Base-by-base conservation (phyloP, 2,888 invertebrate species). In the Thymelicus acteon region DNA sequence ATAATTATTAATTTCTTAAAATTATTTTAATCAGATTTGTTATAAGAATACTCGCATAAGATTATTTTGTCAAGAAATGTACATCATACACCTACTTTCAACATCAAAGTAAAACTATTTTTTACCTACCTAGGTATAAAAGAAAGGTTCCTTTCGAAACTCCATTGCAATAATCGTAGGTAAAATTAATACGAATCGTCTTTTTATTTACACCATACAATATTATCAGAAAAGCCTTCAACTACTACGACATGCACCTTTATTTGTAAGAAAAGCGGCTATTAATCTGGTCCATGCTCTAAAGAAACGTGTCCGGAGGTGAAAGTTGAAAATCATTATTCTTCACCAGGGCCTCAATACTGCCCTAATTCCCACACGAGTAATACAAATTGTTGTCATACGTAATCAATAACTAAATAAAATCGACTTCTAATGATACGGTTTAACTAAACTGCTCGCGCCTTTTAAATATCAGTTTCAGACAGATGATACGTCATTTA, bases 381-480 rank as follows among this genome's bases (percentile, higher is more conserved):
- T 76, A 81, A 78, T 78, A 85, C 83, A 83, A 84, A 85, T 87
- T 84, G 88, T 88, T 85, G 87, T 88, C 86, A 86, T 83, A 80
- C 80, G 82, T 84, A 89, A 91, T 90, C 85, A 86, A 90, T 90
- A 86, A 87, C 80, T 78, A 76, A 75, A 75, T 75, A 80, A 84
- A 88, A 90, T 88, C 84, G 85, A 82, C 78, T 82, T 85, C 80
- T 91, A 90, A 91, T 91, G 87, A 88, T 85, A 85, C 82, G 77
- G 79, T 86, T 82, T 86, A 84, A 88, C 85, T 84, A 83, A 86
- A 84, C 82, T 75, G 80, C 85, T 89, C 85, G 86, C 88, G 87
- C 87, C 85, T 87, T 73, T 72, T 73, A 73, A 72, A 71, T 71
- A 66, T 66, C 60, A 60, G 12, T 54, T 10, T 63, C 49, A 61